Evolutionary conservation across 2,797 vertebrate species (phyloP).

Genomic region (Coregonus suidteri): DNA sequence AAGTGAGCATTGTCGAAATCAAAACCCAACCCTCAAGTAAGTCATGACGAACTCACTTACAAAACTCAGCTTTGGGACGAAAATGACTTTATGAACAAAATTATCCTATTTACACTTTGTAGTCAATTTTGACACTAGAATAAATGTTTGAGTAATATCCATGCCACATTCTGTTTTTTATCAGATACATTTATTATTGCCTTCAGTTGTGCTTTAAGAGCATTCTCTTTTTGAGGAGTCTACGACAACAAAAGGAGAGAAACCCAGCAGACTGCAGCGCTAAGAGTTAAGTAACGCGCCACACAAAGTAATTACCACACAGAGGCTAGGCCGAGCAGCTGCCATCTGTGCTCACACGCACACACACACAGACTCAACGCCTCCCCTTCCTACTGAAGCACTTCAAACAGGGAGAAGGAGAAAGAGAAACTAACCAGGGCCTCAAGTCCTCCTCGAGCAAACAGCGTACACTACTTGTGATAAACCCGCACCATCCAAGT

Average conservation of each 20-base stretch:
- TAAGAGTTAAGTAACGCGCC: slow-evolving; percentile 78
- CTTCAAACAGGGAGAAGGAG: slow-evolving; percentile 49
- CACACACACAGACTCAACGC: slow-evolving; percentile 30
- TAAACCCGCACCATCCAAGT: too few relatives aligned
- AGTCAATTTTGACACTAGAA: too few relatives aligned
- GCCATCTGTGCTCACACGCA: slow-evolving; percentile 73
- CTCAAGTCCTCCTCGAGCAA: slow-evolving; percentile 41
- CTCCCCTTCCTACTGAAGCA: slow-evolving; percentile 47
- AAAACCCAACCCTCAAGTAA: too few relatives aligned
- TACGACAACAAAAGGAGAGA: slow-evolving; percentile 62
- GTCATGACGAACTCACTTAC: too few relatives aligned
- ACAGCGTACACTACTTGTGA: slow-evolving; percentile 33
- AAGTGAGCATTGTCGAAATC: too few relatives aligned
- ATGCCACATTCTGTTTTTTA: too few relatives aligned
- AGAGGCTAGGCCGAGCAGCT: slow-evolving; percentile 74
- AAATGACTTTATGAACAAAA: too few relatives aligned
- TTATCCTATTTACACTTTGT: too few relatives aligned
- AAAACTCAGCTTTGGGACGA: too few relatives aligned
- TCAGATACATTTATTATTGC: too few relatives aligned
- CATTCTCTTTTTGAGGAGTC: slow-evolving; percentile 42
- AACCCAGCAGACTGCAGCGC: slow-evolving; percentile 66
- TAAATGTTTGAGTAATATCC: too few relatives aligned
- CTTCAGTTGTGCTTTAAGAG: slow-evolving; percentile 33
- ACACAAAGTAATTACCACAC: slow-evolving; percentile 77
- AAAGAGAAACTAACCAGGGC: slow-evolving; percentile 32